A percentile compares a stretch with the other conserved stretches of the same genome.
phyloP scores from a whole-genome alignment of 1,140 invertebrate genomes.

The Sycobia sp. region DNA sequence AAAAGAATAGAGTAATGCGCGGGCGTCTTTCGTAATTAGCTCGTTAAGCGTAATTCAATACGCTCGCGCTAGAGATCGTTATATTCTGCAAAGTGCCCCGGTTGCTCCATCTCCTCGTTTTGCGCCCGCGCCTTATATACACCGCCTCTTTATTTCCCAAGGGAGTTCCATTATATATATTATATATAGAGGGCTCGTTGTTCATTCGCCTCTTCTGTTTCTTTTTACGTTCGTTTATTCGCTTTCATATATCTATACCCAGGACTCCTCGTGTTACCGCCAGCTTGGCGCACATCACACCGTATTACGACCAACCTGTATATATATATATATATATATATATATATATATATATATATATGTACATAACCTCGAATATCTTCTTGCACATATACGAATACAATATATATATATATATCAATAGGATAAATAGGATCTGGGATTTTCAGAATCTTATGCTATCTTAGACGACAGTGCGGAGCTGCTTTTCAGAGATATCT shows the following conservation, averaged over 20 bases:
- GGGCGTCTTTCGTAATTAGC: slow-evolving; percentile 34
- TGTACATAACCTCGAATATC: background rate
- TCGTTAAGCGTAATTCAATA: slow-evolving; percentile 41
- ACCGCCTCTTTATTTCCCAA: slow-evolving; percentile 11
- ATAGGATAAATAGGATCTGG: no score
- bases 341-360: no score
- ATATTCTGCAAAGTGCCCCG: slow-evolving; percentile 30
- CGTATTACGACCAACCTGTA: background rate
- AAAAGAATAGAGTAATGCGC: no score
- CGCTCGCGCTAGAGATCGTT: slow-evolving; percentile 36
- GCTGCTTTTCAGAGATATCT: no score
- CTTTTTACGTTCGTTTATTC: slow-evolving; percentile 4
- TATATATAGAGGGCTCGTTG: background rate
- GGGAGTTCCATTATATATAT: slow-evolving; percentile 24
- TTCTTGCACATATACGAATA: background rate
- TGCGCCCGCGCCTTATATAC: no score
- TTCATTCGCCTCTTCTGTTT: slow-evolving; percentile 10
- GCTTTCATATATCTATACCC: no score
- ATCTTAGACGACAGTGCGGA: no score
- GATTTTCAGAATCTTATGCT: no score
- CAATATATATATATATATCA: no score
- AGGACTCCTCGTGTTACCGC: background rate
- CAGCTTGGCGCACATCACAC: background rate
- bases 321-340: no score
- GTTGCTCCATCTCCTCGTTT: slow-evolving; percentile 10